phyloP scores from a whole-genome alignment of 2,113 vertebrate species.

The Anas platyrhynchos region DNA sequence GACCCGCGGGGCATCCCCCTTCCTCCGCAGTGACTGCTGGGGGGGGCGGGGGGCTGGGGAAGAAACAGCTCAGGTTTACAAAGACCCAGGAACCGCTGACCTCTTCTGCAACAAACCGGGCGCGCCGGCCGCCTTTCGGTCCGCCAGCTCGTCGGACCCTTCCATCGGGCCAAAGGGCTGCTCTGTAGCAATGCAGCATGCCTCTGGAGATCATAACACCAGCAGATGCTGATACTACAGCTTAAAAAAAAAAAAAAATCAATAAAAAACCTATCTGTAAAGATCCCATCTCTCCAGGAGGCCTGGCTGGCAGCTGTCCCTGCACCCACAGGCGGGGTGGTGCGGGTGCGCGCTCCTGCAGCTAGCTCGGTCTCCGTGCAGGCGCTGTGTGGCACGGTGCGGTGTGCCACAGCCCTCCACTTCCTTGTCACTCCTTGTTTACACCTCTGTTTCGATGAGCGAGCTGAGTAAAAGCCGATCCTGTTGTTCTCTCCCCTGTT shows the following conservation, averaged over 20 bases:
- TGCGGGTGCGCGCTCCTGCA: background rate
- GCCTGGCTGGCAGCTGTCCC: slow-evolving; percentile 48
- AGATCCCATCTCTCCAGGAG: slow-evolving; percentile 11
- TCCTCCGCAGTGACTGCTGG: slow-evolving; percentile 87
- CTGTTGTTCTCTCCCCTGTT: slow-evolving; percentile 62
- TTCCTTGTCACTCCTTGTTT: slow-evolving; percentile 77
- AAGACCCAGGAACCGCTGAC: slow-evolving; percentile 75
- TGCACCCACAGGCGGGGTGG: background rate
- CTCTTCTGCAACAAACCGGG: slow-evolving; percentile 59
- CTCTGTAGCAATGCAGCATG: slow-evolving; percentile 68
- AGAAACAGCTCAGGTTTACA: slow-evolving; percentile 81
- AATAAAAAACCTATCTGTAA: slow-evolving; percentile 2
- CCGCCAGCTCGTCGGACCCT: slow-evolving; percentile 33
- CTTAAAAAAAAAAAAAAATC: slow-evolving; percentile 2
- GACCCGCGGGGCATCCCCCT: slow-evolving; percentile 94
- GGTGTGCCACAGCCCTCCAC: background rate
- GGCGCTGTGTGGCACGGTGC: background rate
- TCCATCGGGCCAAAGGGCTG: slow-evolving; percentile 61
- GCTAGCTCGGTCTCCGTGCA: background rate
- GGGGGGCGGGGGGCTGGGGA: slow-evolving; percentile 36
- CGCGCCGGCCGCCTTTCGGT: slow-evolving; percentile 21
- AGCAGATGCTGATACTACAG: slow-evolving; percentile 73
- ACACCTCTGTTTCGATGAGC: slow-evolving; percentile 66
- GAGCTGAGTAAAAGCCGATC: slow-evolving; percentile 75
- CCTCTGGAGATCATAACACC: slow-evolving; percentile 73